phyloP scores from a whole-genome alignment of 2,888 invertebrate species.

The Andricus curvator region DNA sequence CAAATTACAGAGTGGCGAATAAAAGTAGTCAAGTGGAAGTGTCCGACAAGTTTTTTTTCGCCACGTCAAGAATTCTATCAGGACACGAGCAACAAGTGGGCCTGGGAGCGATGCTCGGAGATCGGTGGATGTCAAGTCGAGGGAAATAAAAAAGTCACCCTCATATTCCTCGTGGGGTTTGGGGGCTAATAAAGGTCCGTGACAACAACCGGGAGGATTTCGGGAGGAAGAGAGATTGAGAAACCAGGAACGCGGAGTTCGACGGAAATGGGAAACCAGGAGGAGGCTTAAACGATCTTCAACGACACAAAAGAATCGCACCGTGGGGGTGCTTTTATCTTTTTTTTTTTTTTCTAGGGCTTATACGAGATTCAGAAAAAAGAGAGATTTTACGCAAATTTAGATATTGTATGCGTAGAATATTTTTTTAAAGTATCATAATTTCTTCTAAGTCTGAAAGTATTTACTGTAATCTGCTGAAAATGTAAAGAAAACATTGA shows the following conservation, averaged over 20 bases:
- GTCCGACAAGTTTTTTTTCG: conserved; percentile 21
- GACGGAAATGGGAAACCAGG: conserved; percentile 40
- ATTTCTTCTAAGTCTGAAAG: not conserved
- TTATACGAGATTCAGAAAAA: conserved; percentile 16
- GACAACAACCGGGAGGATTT: conserved; percentile 54
- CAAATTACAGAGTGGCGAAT: conserved; percentile 27
- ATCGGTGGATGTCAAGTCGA: conserved; percentile 73
- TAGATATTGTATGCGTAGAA: not conserved
- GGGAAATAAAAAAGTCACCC: conserved; percentile 77
- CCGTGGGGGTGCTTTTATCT: conserved; percentile 42
- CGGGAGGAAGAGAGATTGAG: conserved; percentile 43
- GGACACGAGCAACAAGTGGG: conserved; percentile 70
- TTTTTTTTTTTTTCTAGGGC: conserved; percentile 47
- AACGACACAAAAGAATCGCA: conserved; percentile 65
- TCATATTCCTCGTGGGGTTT: conserved; percentile 62
- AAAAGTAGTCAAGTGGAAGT: conserved; percentile 16
- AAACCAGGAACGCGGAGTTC: conserved; percentile 42
- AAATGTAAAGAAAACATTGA: too few relatives aligned
- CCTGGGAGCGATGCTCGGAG: conserved; percentile 57
- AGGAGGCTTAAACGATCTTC: conserved; percentile 62
- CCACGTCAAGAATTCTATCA: conserved; percentile 25
- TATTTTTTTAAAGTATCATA: not conserved
- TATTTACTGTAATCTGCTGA: not conserved
- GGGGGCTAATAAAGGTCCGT: conserved; percentile 60
- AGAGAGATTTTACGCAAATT: conserved; percentile 2